Conservation (phyloP, 2,888 invertebrate species). For the Parasteatoda lunata region DNA sequence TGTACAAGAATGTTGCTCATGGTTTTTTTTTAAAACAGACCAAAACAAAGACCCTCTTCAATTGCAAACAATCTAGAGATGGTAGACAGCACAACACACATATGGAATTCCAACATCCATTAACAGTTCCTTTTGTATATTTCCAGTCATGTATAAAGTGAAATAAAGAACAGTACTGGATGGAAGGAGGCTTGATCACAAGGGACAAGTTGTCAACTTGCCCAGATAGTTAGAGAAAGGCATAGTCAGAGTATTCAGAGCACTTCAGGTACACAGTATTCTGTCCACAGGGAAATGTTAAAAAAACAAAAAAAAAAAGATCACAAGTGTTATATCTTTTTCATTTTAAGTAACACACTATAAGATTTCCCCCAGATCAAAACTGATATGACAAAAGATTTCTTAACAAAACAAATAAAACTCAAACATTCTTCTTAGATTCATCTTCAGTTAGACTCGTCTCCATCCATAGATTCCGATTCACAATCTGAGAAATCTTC, state of each 20-base stretch:
- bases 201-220: constrained; percentile 52
- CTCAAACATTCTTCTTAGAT: neutral
- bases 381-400: constrained; percentile 56
- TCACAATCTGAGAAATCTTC: constrained; percentile 67
- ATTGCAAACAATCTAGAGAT: constrained; percentile 30
- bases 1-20: constrained; percentile 58
- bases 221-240: constrained; percentile 61
- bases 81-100: constrained; percentile 61
- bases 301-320: constrained; percentile 3
- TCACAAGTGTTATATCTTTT: constrained; percentile 41
- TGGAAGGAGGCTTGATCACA: constrained; percentile 69
- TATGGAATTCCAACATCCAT: constrained; percentile 64
- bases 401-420: constrained; percentile 30
- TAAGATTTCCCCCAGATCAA: constrained; percentile 22
- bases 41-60: constrained; percentile 22
- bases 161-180: constrained; percentile 63
- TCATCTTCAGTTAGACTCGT: constrained; percentile 46
- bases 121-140: constrained; percentile 38
- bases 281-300: constrained; percentile 15
- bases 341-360: constrained; percentile 1
- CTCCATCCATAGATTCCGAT: constrained; percentile 59
- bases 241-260: constrained; percentile 65
- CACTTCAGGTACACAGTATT: constrained; percentile 68
- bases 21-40: constrained; percentile 29
- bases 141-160: constrained; percentile 33